Base-by-base conservation (phyloP, 2,888 invertebrate genomes). In the Cheilosia vernalis region DNA sequence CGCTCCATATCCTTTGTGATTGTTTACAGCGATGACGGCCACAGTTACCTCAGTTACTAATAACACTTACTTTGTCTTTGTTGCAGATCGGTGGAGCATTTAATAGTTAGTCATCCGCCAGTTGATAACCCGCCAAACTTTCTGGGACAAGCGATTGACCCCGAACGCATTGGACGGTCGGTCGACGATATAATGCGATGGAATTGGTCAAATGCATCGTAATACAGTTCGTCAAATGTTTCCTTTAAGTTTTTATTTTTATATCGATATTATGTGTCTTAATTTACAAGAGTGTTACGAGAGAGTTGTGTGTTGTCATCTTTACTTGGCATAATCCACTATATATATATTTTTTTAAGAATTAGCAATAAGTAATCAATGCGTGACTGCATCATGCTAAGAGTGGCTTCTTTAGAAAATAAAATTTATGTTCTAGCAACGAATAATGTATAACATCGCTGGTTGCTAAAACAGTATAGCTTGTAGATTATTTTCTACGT, bases 101-200 rank as follows among this genome's bases (percentile, higher is more conserved):
- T 86, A 49, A 82, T 82, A 37, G 82, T 30, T 1, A 66, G 69
- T 33, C 66, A 86, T 42, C 81, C 76, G n/a, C 85, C 70, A 51
- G 69, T 60, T 47, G 86, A 86, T 44, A 82, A 82, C 30, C 33
- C 82, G 17, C 67, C 86, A 24, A 77, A 78, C 58, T 40, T 86
- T 40, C 82, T 86, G 17, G 82, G 86, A 21, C 82, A 82, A 78
- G 86, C 76, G 9, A 80, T 86, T 10, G 87, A 86, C 15, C 63
- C 85, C 7, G 81, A 86, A 53, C 87, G 86, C 1, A 49, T 83
- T 9, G 86, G 82, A 19, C 77, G 87, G 21, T 60, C 87, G 6
- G 84, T 78, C 10, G 86, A 87, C n/a, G 86, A 87, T 37, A 42
- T 88, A 37, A 87, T 86, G 37, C 81, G 83, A 27, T 88, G 88